phyloP scores from a whole-genome alignment of 2,888 invertebrate genomes.

The Lottia scabra region DNA sequence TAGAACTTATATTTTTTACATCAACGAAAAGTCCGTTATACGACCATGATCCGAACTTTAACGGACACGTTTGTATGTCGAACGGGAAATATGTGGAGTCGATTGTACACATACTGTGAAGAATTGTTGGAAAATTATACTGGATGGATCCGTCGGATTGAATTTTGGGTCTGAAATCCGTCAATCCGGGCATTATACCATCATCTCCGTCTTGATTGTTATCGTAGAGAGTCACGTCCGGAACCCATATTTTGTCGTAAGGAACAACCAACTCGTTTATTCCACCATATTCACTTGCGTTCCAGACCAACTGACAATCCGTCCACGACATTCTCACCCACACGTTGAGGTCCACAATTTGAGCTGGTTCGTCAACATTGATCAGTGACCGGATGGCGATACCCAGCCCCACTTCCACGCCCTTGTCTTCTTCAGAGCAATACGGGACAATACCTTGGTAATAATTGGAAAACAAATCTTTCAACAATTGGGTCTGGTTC shows the following conservation, averaged over 20 bases:
- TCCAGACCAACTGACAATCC: constrained; percentile 42
- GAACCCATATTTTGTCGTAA: constrained; percentile 37
- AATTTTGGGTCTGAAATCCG: constrained; percentile 71
- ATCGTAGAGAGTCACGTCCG: constrained; percentile 46
- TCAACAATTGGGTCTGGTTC: no score
- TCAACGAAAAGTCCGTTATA: constrained; percentile 45
- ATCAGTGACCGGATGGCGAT: no score
- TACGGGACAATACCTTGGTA: no score
- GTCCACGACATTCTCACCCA: constrained; percentile 26
- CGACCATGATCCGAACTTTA: constrained; percentile 56
- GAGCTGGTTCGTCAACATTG: no score
- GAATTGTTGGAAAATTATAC: constrained; percentile 73
- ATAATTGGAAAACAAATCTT: no score
- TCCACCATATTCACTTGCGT: constrained; percentile 26
- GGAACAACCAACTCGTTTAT: constrained; percentile 31
- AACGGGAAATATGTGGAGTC: constrained; percentile 73
- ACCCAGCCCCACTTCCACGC: no score
- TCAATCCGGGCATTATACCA: constrained; percentile 72
- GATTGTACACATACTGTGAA: constrained; percentile 72
- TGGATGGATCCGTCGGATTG: constrained; percentile 71
- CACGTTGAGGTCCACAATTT: no score
- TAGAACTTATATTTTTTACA: constrained; percentile 22
- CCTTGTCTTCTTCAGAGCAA: no score
- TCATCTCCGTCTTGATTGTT: constrained; percentile 69
- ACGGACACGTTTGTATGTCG: constrained; percentile 68